Evolutionary conservation across 2,888 invertebrate genomes (phyloP).

Genomic region (Phymatocera aterrima): DNA sequence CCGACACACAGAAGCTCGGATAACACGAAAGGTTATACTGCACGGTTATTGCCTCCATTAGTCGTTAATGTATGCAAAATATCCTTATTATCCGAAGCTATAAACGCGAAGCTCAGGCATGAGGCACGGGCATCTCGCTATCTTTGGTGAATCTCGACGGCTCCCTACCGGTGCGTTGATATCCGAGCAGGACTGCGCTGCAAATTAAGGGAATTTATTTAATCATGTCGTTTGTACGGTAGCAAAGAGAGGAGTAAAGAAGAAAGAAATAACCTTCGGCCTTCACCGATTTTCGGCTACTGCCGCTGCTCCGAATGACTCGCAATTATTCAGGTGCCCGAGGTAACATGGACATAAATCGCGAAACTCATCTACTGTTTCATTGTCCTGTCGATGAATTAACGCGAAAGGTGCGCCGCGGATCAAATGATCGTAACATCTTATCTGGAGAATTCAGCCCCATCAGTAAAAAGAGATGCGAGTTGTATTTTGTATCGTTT

Average conservation of each 20-base stretch:
- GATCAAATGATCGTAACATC: slow-evolving; percentile 34
- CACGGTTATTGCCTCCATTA: slow-evolving; percentile 66
- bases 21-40: slow-evolving; percentile 56
- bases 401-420: neutral
- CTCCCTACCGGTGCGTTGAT: slow-evolving; percentile 38
- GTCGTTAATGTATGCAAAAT: slow-evolving; percentile 72
- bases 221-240: slow-evolving; percentile 62
- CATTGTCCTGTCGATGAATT: slow-evolving; percentile 3
- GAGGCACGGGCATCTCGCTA: slow-evolving; percentile 47
- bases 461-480: slow-evolving; percentile 7
- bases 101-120: slow-evolving; percentile 56
- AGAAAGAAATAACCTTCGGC: slow-evolving; percentile 24
- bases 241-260: slow-evolving; percentile 12
- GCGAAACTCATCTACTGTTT: neutral
- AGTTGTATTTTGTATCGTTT: slow-evolving; percentile 42
- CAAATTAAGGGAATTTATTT: slow-evolving; percentile 57
- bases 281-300: slow-evolving; percentile 22
- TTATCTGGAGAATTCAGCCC: neutral
- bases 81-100: slow-evolving; percentile 68
- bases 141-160: slow-evolving; percentile 41
- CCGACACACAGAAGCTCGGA: slow-evolving; percentile 65
- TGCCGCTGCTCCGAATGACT: neutral
- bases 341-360: neutral
- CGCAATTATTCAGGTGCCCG: neutral
- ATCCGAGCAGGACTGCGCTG: slow-evolving; percentile 49